These are phyloP conservation scores for Fragum sueziense DNA, from an alignment of 2,888 invertebrate species.

Conservation along the genomic window DNA sequence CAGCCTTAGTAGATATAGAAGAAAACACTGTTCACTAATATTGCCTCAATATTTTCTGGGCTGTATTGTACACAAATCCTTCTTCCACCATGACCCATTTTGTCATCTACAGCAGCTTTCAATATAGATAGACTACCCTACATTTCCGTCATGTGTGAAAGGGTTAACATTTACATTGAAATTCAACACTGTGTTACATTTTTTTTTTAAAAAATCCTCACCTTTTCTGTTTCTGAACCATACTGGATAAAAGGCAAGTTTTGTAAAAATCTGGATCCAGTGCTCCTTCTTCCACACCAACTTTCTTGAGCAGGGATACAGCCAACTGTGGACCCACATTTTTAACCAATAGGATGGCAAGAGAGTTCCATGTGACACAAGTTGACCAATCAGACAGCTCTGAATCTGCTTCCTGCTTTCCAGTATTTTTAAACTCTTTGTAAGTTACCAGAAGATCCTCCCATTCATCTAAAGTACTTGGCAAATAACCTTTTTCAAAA, in stretches of 20 bases:
- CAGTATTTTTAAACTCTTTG: slow-evolving; percentile 7
- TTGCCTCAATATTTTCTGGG: no score
- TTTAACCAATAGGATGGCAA: slow-evolving; percentile 66
- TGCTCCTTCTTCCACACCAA: slow-evolving; percentile 45
- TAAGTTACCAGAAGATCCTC: slow-evolving; percentile 38
- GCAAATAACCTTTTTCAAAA: slow-evolving; percentile 63
- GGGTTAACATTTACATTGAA: no score
- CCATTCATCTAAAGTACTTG: slow-evolving; percentile 66
- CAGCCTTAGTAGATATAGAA: no score
- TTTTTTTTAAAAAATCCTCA: not conserved
- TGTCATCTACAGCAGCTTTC: no score
- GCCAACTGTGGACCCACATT: slow-evolving; percentile 63
- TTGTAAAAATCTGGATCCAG: slow-evolving; percentile 64
- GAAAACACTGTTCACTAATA: no score
- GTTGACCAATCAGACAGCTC: slow-evolving; percentile 42
- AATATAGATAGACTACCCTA: no score
- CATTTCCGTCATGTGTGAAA: no score
- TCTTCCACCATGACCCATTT: no score
- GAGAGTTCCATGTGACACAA: slow-evolving; percentile 64
- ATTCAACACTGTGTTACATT: no score
- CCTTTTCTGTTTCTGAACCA: slow-evolving; percentile 69
- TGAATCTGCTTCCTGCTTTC: slow-evolving; percentile 32
- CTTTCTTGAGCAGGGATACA: slow-evolving; percentile 61
- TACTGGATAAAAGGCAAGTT: slow-evolving; percentile 62
- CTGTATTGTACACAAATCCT: no score